A percentile compares a stretch with the other conserved stretches of the same genome.
Evolutionary conservation across 1,140 invertebrate species (phyloP).

Genomic region (Drosophila bipectinata): DNA sequence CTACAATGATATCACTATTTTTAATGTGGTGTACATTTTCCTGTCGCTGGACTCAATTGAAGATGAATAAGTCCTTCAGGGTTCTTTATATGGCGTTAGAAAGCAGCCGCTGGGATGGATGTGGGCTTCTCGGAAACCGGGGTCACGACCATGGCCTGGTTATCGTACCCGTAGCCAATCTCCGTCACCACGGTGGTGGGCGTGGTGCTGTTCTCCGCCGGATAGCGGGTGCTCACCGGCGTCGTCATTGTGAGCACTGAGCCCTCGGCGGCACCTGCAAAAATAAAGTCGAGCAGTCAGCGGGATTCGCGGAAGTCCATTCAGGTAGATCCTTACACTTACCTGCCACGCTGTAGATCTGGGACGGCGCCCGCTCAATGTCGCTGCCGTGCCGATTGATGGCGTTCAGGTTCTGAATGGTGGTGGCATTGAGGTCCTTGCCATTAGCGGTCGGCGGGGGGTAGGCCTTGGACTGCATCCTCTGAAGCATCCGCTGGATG

Average conservation of each 20-base stretch:
- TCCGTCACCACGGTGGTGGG: constrained; percentile 71
- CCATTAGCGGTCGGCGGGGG: constrained; percentile 51
- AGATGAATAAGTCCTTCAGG: background rate
- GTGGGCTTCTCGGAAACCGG: constrained; percentile 71
- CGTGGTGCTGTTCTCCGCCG: constrained; percentile 79
- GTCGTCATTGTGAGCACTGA: constrained; percentile 77
- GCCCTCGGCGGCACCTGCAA: constrained; percentile 70
- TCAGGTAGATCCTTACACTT: constrained; percentile 57
- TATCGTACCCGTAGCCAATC: constrained; percentile 78
- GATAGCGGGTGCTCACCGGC: constrained; percentile 78
- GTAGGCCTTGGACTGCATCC: constrained; percentile 44
- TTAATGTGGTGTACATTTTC: constrained; percentile 74
- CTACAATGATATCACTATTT: constrained; percentile 63
- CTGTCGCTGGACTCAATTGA: constrained; percentile 23
- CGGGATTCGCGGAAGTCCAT: background rate
- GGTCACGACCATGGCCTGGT: constrained; percentile 77
- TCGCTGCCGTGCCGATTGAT: constrained; percentile 67
- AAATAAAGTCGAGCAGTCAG: constrained; percentile 20
- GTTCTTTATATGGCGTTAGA: constrained; percentile 39
- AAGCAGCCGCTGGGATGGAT: constrained; percentile 27
- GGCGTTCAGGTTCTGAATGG: constrained; percentile 75
- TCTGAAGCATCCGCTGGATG: constrained; percentile 33
- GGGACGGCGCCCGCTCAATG: constrained; percentile 74
- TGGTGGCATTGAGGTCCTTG: constrained; percentile 75
- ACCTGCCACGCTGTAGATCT: constrained; percentile 79